These are phyloP conservation scores for Coregonus ussuriensis DNA, from an alignment of 2,797 vertebrate genomes.

Conservation along the genomic window DNA sequence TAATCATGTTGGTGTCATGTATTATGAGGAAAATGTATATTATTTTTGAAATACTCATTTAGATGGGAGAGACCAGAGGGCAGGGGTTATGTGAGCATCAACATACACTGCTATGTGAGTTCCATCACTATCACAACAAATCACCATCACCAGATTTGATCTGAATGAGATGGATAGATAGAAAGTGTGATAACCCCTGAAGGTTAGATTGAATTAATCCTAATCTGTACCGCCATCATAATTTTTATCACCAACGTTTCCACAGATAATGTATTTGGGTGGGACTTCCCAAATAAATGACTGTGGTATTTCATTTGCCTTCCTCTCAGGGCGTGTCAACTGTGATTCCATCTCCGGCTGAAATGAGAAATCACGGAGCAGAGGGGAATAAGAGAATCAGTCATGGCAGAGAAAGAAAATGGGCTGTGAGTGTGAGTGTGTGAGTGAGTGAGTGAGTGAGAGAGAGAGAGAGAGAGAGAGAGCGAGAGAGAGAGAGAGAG, in stretches of 20 bases:
- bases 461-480: too few species aligned
- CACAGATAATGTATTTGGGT: background rate
- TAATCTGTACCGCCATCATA: slow-evolving; percentile 35
- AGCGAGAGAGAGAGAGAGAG: too few species aligned
- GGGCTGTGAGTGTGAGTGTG: background rate
- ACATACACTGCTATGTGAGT: too few species aligned
- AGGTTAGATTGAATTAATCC: background rate
- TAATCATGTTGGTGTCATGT: too few species aligned
- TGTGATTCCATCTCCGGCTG: background rate
- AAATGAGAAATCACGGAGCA: background rate
- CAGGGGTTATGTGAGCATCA: too few species aligned
- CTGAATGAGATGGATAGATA: background rate
- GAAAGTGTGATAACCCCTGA: background rate
- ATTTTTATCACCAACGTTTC: background rate
- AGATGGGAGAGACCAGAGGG: too few species aligned
- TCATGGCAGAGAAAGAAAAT: slow-evolving; percentile 1
- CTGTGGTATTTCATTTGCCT: background rate
- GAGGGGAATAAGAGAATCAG: background rate
- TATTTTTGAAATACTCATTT: too few species aligned
- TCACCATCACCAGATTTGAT: background rate
- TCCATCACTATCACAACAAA: too few species aligned
- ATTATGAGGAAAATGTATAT: too few species aligned
- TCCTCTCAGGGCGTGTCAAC: too few species aligned
- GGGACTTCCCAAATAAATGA: background rate
- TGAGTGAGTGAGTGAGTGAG: too few species aligned